Percentiles rank a stretch among this genome's conserved stretches.
Conservation (phyloP, 2,888 invertebrate species). For the Leptinotarsa rubiginosa region DNA sequence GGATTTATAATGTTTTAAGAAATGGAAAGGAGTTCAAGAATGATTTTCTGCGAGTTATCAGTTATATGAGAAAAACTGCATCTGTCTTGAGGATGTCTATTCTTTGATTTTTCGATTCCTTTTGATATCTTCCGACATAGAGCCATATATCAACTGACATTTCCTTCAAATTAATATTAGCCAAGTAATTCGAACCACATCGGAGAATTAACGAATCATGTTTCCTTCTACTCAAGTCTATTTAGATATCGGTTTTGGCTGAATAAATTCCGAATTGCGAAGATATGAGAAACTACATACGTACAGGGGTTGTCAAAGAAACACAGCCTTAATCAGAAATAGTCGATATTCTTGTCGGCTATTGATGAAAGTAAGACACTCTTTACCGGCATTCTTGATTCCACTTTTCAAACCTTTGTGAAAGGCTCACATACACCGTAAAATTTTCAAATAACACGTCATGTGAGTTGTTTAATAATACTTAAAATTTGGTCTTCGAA, state of each 20-base stretch:
- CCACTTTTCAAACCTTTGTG: too few relatives aligned
- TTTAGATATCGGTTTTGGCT: too few relatives aligned
- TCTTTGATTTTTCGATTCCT: background rate
- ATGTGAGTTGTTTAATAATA: too few relatives aligned
- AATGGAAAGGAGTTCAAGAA: slow-evolving; percentile 15
- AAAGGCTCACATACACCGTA: too few relatives aligned
- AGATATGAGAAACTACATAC: background rate
- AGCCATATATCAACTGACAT: background rate
- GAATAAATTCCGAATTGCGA: background rate
- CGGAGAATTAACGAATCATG: background rate
- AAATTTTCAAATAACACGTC: too few relatives aligned
- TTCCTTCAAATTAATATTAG: background rate
- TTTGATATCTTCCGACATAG: background rate
- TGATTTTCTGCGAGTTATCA: slow-evolving; percentile 8
- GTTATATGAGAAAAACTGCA: slow-evolving; percentile 13
- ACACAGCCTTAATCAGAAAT: too few relatives aligned
- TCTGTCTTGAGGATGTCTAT: background rate
- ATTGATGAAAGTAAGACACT: too few relatives aligned
- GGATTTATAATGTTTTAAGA: slow-evolving; percentile 15
- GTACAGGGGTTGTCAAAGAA: too few relatives aligned
- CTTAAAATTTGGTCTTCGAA: too few relatives aligned
- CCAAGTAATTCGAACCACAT: background rate
- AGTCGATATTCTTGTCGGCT: too few relatives aligned
- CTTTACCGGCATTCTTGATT: too few relatives aligned
- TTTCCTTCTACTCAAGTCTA: background rate